Conservation (phyloP, 37 sponge, comb jelly and placozoan species). For the Agelas oroides region DNA sequence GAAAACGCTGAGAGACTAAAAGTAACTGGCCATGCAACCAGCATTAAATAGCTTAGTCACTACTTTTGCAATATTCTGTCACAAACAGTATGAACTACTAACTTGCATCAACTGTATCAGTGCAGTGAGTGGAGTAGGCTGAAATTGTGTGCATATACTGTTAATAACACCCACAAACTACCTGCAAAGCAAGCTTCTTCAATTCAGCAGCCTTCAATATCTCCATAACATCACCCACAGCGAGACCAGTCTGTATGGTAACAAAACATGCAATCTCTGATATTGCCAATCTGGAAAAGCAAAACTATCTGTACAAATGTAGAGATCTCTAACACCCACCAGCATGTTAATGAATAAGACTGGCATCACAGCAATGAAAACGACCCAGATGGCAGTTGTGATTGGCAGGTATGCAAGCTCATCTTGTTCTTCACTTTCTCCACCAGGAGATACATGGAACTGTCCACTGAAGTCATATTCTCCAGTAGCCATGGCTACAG, state of each 20-base stretch:
- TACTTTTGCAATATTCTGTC: too few species aligned
- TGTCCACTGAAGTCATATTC: constrained; percentile 93
- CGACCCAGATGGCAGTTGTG: constrained; percentile 82
- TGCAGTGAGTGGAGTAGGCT: too few species aligned
- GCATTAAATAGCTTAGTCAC: too few species aligned
- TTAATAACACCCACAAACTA: constrained; percentile 5
- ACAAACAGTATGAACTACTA: too few species aligned
- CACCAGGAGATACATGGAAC: constrained; percentile 61
- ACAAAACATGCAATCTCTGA: too few species aligned
- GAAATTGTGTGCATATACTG: too few species aligned
- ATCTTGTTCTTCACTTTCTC: background rate
- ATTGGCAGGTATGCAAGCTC: constrained; percentile 46
- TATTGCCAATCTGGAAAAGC: too few species aligned
- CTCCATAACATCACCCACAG: constrained; percentile 97
- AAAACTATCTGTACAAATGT: too few species aligned
- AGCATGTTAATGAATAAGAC: constrained; percentile 94
- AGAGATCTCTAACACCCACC: constrained; percentile 66
- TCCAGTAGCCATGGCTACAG: constrained; percentile 90
- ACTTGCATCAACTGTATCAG: too few species aligned
- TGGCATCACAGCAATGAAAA: constrained; percentile 94
- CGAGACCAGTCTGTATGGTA: constrained; percentile 70
- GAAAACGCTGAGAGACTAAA: too few species aligned
- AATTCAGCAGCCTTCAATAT: constrained; percentile 86
- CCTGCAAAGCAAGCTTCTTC: constrained; percentile 83
- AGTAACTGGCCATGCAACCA: too few species aligned